Evolutionary conservation across 92 coral and sea anemone species (phyloP), one percentile per base, ranked within the genome.

Genomic region (Zoanthus solanderi): DNA sequence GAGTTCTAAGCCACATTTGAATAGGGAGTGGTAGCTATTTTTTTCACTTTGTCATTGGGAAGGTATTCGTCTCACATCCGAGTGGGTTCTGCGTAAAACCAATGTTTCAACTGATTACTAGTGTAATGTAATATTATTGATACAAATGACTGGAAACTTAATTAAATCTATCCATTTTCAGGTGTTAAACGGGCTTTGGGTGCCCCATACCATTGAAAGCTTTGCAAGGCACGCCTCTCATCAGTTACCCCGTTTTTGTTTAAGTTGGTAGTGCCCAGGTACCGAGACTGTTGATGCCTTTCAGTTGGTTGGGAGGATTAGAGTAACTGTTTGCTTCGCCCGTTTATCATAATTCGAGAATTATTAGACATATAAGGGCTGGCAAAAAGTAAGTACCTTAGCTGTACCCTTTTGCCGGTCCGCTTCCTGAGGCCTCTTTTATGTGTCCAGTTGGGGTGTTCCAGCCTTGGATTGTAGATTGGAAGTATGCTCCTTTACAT

Each of bases 241-340:
- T 80, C 93, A 87, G 31, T 69, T 90, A 87, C 74, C 91, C 76
- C 58, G 87, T 18, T 92, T 92, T 87, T 81, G 83, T 63, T 92
- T 87, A 14, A 68, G 84, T 31, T 90, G 87, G 91, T 79, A 76
- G 76, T 83, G 91, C 65, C 95, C 93, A 31, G 88, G 91, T 57
- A 78, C 88, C 23, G 96, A 88, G 65, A 57, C 85, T 23, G 92
- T 91, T 54, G 96, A 91, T 88, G 94, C 96, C 48, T 91, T 56
- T 84, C 92, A 48, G 65, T 80, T 63, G 74, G 84, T 63, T 91
- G 94, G 94, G 78, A 57, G 47, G 92, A 88, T 45, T 90, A 88
- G 29, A 88, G 88, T 88, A 91, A 93, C 80, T 91, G 95, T 90
- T 85, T 93, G 63, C 90, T 90, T 17, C 92, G 92, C 54, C 77